phyloP scores from a whole-genome alignment of 2,113 vertebrate genomes.

The Oenanthe oenanthe region DNA sequence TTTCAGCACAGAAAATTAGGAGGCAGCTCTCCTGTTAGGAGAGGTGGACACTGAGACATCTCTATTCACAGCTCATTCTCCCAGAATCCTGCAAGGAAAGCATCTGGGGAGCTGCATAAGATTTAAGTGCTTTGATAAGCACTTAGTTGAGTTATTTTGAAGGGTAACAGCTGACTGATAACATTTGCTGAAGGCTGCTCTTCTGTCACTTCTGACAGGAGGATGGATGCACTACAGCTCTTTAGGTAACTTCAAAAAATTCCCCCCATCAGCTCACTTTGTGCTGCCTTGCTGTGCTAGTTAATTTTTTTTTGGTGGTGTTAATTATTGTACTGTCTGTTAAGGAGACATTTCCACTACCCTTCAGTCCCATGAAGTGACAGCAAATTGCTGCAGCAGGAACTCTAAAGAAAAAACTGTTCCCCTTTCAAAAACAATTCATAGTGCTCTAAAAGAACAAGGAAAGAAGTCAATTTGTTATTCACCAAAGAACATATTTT shows the following conservation, averaged over 20 bases:
- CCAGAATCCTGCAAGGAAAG: neutral
- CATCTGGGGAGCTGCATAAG: neutral
- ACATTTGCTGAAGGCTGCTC: neutral
- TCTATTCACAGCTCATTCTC: neutral
- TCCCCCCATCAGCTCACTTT: neutral
- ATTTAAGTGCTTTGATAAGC: neutral
- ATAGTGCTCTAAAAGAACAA: constrained; percentile 74
- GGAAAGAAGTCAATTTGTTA: constrained; percentile 72
- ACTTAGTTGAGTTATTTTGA: neutral
- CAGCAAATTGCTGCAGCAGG: constrained; percentile 24
- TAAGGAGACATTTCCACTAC: constrained; percentile 18
- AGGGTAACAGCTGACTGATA: neutral
- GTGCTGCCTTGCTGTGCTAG: neutral
- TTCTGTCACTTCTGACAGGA: neutral
- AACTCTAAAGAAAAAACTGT: neutral
- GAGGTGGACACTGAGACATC: neutral
- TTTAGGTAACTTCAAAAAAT: neutral
- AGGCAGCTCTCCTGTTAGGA: neutral
- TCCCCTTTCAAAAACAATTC: constrained; percentile 69
- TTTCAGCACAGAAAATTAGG: neutral
- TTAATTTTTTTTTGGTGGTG: neutral
- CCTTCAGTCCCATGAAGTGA: neutral
- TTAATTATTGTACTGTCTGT: constrained; percentile 39
- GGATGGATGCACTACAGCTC: neutral
- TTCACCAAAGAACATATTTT: constrained; percentile 75